A percentile compares a stretch with the other conserved stretches of the same genome.
phyloP scores from a whole-genome alignment of 2,888 invertebrate genomes.

The Aelia acuminata region DNA sequence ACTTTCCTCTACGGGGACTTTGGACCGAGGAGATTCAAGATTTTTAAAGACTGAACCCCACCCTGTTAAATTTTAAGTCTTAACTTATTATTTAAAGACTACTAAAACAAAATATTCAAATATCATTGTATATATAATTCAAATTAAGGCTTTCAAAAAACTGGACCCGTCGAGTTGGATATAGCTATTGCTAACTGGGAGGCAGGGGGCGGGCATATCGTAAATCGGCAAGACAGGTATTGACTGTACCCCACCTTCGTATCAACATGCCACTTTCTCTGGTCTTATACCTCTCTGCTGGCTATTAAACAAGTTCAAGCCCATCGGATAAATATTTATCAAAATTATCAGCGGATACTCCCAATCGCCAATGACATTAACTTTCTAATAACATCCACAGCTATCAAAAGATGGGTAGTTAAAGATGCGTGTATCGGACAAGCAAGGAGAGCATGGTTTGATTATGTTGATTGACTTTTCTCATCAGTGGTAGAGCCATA shows the following conservation, averaged over 20 bases:
- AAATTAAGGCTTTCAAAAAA: not conserved
- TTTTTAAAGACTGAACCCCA: too few relatives aligned
- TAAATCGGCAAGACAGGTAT: not conserved
- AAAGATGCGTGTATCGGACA: too few relatives aligned
- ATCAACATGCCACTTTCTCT: not conserved
- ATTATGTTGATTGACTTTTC: too few relatives aligned
- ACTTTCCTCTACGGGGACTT: not conserved
- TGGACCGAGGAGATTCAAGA: not conserved
- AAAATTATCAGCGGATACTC: not conserved
- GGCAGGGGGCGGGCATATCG: not conserved
- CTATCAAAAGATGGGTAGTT: too few relatives aligned
- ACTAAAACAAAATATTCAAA: too few relatives aligned
- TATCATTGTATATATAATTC: too few relatives aligned
- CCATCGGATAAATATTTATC: not conserved
- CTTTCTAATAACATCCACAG: too few relatives aligned
- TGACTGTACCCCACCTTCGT: not conserved
- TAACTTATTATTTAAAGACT: too few relatives aligned
- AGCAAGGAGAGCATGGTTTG: too few relatives aligned
- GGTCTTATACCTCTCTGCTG: not conserved
- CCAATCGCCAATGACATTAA: too few relatives aligned
- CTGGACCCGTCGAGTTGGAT: not conserved
- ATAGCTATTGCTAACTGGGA: not conserved
- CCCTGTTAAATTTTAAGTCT: too few relatives aligned
- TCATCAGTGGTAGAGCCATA: too few relatives aligned
- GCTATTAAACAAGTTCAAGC: not conserved